These are phyloP conservation scores for Phylloscopus whistleri DNA, from an alignment of 2,113 vertebrate genomes.

Conservation along the genomic window DNA sequence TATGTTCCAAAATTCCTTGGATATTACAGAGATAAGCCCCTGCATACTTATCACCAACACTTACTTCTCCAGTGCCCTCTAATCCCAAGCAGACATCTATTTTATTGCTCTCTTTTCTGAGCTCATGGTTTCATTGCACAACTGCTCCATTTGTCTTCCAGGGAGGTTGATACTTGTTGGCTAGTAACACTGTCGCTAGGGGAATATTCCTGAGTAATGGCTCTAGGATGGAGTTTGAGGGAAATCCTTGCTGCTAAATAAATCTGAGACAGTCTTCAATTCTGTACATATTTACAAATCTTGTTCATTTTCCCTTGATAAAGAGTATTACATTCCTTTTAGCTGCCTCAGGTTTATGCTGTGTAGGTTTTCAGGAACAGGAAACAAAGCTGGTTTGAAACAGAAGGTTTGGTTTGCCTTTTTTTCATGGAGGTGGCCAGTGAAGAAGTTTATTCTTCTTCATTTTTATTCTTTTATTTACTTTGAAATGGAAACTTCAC, in stretches of 20 bases:
- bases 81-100: not conserved
- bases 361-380: not conserved
- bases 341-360: not conserved
- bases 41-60: not conserved
- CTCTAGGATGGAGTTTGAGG: not conserved
- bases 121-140: not conserved
- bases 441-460: not conserved
- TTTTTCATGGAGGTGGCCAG: not conserved
- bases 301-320: not conserved
- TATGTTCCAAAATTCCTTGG: not conserved
- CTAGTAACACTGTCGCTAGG: not conserved
- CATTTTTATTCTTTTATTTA: not conserved
- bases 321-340: not conserved
- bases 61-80: not conserved
- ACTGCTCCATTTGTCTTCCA: not conserved
- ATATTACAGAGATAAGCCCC: not conserved
- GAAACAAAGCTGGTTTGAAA: not conserved
- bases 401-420: not conserved
- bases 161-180: not conserved
- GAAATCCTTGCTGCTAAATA: not conserved
- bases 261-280: not conserved
- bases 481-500: not conserved
- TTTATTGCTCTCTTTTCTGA: not conserved
- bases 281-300: not conserved
- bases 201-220: not conserved